Base-by-base conservation (phyloP, 2,888 invertebrate genomes). In the Microctonus brassicae region DNA sequence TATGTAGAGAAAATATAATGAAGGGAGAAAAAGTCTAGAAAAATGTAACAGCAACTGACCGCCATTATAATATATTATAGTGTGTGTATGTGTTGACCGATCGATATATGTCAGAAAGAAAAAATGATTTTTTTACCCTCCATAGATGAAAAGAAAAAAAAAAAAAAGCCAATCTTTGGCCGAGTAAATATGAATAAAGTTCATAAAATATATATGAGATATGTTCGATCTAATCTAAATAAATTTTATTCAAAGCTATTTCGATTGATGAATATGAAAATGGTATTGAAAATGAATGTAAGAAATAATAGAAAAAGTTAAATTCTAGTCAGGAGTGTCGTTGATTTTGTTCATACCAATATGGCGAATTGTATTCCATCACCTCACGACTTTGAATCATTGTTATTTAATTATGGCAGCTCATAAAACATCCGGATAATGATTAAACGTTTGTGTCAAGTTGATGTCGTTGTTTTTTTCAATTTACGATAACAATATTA, bases 11-110 rank as follows among this genome's bases (percentile, higher is more conserved):
- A 62, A 69, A 36, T 20, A 20, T 47, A 47, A 47, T n/a, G 47
- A 47, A 47, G 47, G 47, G 47, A 47, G 47, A n/a, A 70, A 60
- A 70, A 26, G 29, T 36, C 20, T 53, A 24, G 65, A 58, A 47
- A 47, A 24, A 73, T 68, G 75, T 76, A 77, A 75, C 76, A 68
- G 67, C 70, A 60, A 39, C 63, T 63, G 63, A 63, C 63, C 63
- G 63, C n/a, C 17, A n/a, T 47, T 47, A 47, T 47, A 13, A n/a
- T 53, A n/a, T 36, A 36, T 36, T 36, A 11, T 36, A 13, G 39
- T 9, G 17, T 7, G 17, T 42, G 17, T 17, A 17, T 17, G 58
- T 63, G 53, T 65, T 68, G 67, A 62, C 64, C 75, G 73, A 66
- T 75, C 73, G 68, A 67, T 73, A 70, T 33, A 47, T 58, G 29